Evolutionary conservation across 2,888 invertebrate genomes (phyloP), one percentile per base, ranked within the genome.

Genomic region (Rotaria macrura): DNA sequence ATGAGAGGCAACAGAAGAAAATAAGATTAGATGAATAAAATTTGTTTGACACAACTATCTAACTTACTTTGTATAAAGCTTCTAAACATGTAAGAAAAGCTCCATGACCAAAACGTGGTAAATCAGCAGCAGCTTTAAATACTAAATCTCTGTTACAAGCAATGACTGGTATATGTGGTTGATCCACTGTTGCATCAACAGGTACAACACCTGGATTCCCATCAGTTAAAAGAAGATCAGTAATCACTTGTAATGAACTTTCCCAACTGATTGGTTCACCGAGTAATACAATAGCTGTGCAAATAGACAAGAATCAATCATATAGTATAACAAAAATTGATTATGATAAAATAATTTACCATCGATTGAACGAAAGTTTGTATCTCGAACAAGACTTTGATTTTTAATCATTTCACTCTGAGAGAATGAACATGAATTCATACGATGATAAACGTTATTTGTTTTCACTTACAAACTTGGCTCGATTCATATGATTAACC

Each of bases 101-200:
- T 7, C 91, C 91, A 87, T 91, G 90, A n/a, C 91, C 91, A 88
- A 90, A 90, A 86, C 90, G 88, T 12, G 91, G 91, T 89, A 91
- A 90, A 87, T 90, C 89, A 12, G 90, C 90, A 85, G 90, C 88
- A 52, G 90, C 90, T 90, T 90, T 91, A 88, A 91, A 91, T 72
- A 90, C 89, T 7, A 91, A 89, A 87, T 91, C 91, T 89, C 90
- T 90, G 87, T 91, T 91, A 88, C 91, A 91, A 40, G 91, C 91
- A 54, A 91, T 89, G 72, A 91, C 88, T n/a, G 91, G 91, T 20
- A 91, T 87, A 87, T 90, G 90, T 34, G 34, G 6, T 17, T 17
- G 34, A 29, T 57, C 43, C 87, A 86, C 89, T 87, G 38, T 85
- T 25, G 25, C 83, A 57, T 87, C 85, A 9, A 88, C 88, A 17